Conservation (phyloP, 2,113 vertebrate genomes). For the Phocoena sinus region DNA sequence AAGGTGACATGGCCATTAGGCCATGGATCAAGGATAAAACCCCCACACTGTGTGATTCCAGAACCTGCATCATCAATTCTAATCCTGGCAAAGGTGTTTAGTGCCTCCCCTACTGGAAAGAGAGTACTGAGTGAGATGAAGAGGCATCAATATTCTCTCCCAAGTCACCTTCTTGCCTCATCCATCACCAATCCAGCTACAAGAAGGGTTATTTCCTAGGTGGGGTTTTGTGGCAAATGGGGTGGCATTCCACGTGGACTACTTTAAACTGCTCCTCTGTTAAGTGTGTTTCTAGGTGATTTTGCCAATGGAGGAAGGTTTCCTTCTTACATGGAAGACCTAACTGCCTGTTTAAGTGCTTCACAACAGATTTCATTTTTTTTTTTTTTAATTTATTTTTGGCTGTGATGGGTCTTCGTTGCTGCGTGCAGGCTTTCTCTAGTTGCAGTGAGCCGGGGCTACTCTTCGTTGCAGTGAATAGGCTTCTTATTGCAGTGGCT, state of each 20-base stretch:
- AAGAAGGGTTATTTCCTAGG: neutral
- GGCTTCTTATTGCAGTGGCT: too few species aligned
- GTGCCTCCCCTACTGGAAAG: neutral
- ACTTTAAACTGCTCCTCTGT: constrained; percentile 29
- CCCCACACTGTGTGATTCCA: neutral
- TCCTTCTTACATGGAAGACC: constrained; percentile 16
- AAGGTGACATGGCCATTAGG: neutral
- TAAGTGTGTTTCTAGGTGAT: neutral
- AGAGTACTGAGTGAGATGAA: neutral
- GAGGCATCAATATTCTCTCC: neutral
- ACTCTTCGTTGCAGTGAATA: too few species aligned
- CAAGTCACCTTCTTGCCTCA: neutral
- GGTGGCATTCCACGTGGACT: neutral
- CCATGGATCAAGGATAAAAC: neutral
- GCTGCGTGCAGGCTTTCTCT: too few species aligned
- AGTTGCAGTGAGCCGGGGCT: too few species aligned
- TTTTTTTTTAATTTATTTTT: too few species aligned
- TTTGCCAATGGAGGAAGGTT: neutral
- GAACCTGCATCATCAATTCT: neutral
- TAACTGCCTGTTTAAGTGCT: constrained; percentile 42
- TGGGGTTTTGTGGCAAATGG: neutral
- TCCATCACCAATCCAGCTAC: neutral
- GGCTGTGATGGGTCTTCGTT: too few species aligned
- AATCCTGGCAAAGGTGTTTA: neutral
- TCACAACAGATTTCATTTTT: neutral